These are phyloP conservation scores for Sterna hirundo DNA, from an alignment of 2,113 vertebrate genomes.

Conservation along the genomic window DNA sequence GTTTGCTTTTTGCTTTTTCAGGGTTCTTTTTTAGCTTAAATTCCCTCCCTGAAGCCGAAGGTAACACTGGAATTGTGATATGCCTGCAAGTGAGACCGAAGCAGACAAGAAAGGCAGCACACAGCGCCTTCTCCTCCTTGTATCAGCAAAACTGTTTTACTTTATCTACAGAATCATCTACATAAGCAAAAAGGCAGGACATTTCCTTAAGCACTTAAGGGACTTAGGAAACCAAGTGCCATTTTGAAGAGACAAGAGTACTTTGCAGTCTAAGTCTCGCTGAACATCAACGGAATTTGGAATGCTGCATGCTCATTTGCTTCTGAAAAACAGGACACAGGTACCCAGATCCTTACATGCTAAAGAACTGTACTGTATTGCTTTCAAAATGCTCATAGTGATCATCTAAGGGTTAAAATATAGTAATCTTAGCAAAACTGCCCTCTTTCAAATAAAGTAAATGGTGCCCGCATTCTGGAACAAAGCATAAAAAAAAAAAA, in stretches of 20 bases:
- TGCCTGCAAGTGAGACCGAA: not conserved
- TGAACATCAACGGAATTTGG: not conserved
- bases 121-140: not conserved
- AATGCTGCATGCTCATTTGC: not conserved
- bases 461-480: not conserved
- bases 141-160: not conserved
- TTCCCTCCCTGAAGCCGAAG: not conserved
- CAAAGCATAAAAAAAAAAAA: not conserved
- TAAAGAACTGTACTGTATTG: too few relatives aligned
- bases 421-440: not conserved
- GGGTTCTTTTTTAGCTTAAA: not conserved
- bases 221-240: not conserved
- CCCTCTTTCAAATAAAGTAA: not conserved
- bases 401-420: not conserved
- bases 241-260: not conserved
- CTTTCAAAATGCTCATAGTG: not conserved
- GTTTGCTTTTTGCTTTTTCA: accelerated
- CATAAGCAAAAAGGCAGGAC: not conserved
- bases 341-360: not conserved
- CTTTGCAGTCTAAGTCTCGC: not conserved
- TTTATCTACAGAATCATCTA: not conserved
- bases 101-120: not conserved
- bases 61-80: not conserved
- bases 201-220: not conserved
- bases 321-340: not conserved